phyloP scores from a whole-genome alignment of 2,888 invertebrate species.

The Mermis nigrescens region DNA sequence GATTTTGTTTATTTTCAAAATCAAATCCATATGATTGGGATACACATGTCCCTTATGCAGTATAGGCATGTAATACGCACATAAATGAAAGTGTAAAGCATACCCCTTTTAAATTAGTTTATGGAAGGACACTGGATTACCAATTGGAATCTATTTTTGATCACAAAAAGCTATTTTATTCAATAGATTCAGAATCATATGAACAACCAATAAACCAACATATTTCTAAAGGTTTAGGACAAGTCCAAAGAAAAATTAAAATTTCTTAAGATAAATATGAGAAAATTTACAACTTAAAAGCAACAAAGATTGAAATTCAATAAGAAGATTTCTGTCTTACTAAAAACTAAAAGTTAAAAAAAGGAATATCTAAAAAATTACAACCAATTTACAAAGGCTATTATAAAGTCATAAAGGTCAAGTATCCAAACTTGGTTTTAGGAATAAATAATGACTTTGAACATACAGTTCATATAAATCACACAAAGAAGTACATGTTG shows the following conservation, averaged over 20 bases:
- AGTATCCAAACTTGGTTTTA: too few species aligned
- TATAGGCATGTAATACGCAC: slow-evolving; percentile 19
- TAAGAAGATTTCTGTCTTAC: background rate
- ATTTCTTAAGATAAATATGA: background rate
- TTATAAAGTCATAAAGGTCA: too few species aligned
- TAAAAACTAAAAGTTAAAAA: too few species aligned
- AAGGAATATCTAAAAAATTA: too few species aligned
- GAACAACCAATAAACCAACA: background rate
- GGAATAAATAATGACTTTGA: too few species aligned
- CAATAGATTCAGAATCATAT: background rate
- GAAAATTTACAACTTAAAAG: background rate
- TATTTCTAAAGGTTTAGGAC: background rate
- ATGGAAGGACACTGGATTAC: slow-evolving; percentile 15
- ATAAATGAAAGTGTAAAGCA: slow-evolving; percentile 15
- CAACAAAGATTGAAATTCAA: background rate
- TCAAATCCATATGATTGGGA: slow-evolving; percentile 22
- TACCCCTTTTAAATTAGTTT: slow-evolving; percentile 16
- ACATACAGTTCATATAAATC: too few species aligned
- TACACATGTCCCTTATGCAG: slow-evolving; percentile 15
- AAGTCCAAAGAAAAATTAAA: background rate
- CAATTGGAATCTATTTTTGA: slow-evolving; percentile 12
- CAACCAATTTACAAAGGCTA: too few species aligned
- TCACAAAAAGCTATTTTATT: background rate
- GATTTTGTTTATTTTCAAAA: slow-evolving; percentile 19
- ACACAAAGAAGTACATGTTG: too few species aligned